phyloP scores from a whole-genome alignment of 2,888 invertebrate species.

The Nebria salina region DNA sequence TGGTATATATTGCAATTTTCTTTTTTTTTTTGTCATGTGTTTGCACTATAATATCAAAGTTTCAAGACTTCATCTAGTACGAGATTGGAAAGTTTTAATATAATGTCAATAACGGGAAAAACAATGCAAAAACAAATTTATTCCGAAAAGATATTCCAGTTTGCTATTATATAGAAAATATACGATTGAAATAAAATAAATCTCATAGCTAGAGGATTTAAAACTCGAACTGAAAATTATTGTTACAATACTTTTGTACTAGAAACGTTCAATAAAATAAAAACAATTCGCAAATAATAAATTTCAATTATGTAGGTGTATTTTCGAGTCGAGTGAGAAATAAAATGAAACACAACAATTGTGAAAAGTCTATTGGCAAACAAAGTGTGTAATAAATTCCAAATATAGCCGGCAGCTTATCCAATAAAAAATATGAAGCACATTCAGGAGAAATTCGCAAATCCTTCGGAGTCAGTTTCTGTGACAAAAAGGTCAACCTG shows the following conservation, averaged over 20 bases:
- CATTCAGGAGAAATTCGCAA: conserved; percentile 36
- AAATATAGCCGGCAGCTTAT: conserved; percentile 26
- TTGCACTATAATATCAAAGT: background rate
- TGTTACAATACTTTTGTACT: no score
- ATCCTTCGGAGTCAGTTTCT: conserved; percentile 31
- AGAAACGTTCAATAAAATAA: no score
- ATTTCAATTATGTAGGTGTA: background rate
- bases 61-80: background rate
- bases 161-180: no score
- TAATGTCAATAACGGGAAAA: background rate
- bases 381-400: conserved; percentile 24
- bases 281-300: no score
- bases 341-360: conserved; percentile 2
- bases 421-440: conserved; percentile 27
- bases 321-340: background rate
- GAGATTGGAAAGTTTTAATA: background rate
- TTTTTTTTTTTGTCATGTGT: background rate
- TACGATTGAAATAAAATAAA: no score
- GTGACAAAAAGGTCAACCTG: conserved; percentile 44
- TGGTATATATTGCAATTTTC: background rate
- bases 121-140: background rate
- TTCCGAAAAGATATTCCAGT: no score
- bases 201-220: no score
- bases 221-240: no score
- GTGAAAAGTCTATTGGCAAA: background rate